Evolutionary conservation across 35 echinoderm and acorn worm species (phyloP).

Genomic region (Holothuria glaberrima): DNA sequence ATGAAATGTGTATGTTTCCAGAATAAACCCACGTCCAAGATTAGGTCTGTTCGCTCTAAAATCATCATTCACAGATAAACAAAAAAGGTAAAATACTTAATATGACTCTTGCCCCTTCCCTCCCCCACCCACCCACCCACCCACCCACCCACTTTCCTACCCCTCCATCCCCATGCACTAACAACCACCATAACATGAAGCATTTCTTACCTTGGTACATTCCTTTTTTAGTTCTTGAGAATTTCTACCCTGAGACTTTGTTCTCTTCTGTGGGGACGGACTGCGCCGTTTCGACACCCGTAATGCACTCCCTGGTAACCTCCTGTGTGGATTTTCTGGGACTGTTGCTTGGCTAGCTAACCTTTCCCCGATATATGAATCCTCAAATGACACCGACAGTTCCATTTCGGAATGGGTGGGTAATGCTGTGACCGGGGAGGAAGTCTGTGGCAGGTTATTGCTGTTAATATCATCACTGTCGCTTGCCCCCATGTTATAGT

Average conservation of each 20-base stretch:
- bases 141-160: too few relatives aligned
- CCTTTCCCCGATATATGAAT: constrained; percentile 63
- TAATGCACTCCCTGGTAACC: constrained; percentile 48
- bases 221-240: constrained; percentile 53
- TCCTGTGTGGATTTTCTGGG: constrained; percentile 49
- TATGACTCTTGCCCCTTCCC: too few relatives aligned
- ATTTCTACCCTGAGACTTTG: constrained; percentile 41
- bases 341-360: constrained; percentile 35
- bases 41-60: too few relatives aligned
- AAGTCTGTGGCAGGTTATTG: constrained; percentile 67
- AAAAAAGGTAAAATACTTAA: too few relatives aligned
- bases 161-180: too few relatives aligned
- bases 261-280: constrained; percentile 68
- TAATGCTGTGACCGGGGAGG: constrained; percentile 25
- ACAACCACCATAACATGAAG: too few relatives aligned
- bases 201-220: constrained; percentile 45
- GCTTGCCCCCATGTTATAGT: constrained; percentile 44
- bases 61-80: too few relatives aligned
- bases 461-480: constrained; percentile 93
- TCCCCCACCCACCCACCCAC: not conserved
- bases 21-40: too few relatives aligned
- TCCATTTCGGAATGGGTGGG: constrained; percentile 53
- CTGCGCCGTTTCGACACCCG: constrained; percentile 50
- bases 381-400: constrained; percentile 30
- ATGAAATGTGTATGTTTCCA: not conserved